phyloP scores from a whole-genome alignment of 2,888 invertebrate species.

The Mesoligia furuncula region DNA sequence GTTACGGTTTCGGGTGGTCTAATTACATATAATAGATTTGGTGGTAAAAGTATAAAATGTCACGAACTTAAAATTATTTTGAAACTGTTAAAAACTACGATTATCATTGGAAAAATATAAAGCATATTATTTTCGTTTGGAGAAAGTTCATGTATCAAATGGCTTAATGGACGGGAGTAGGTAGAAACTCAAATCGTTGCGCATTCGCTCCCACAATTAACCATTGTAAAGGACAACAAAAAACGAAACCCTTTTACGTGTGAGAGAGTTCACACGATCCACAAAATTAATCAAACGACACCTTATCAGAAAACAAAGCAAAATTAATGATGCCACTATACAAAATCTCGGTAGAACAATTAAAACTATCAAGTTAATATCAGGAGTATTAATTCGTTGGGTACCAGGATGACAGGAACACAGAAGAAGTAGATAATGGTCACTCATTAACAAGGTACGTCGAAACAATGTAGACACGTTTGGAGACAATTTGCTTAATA shows the following conservation, averaged over 20 bases:
- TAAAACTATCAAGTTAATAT: conserved; percentile 68
- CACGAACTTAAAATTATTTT: background rate
- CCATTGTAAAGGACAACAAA: conserved; percentile 31
- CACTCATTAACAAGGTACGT: conserved; percentile 67
- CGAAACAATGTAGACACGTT: conserved; percentile 64
- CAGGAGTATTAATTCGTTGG: conserved; percentile 67
- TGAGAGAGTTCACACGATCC: conserved; percentile 51
- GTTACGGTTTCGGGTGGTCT: conserved; percentile 67
- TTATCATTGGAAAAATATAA: background rate
- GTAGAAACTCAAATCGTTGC: conserved; percentile 13
- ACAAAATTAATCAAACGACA: conserved; percentile 42
- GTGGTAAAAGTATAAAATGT: conserved; percentile 14
- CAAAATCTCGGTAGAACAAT: conserved; percentile 64
- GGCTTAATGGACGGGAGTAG: conserved; percentile 26
- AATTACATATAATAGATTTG: conserved; percentile 38
- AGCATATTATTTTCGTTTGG: background rate
- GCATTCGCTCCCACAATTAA: conserved; percentile 38
- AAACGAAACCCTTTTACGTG: conserved; percentile 28
- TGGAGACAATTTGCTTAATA: conserved; percentile 63
- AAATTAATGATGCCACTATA: conserved; percentile 57
- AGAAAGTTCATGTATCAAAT: conserved; percentile 23
- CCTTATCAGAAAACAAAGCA: conserved; percentile 46
- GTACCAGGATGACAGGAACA: conserved; percentile 69
- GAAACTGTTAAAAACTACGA: conserved; percentile 7
- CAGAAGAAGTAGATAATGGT: conserved; percentile 69